Evolutionary conservation across 2,888 invertebrate genomes (phyloP), one percentile per base, ranked within the genome.

Genomic region (Ganaspis brasiliensis): DNA sequence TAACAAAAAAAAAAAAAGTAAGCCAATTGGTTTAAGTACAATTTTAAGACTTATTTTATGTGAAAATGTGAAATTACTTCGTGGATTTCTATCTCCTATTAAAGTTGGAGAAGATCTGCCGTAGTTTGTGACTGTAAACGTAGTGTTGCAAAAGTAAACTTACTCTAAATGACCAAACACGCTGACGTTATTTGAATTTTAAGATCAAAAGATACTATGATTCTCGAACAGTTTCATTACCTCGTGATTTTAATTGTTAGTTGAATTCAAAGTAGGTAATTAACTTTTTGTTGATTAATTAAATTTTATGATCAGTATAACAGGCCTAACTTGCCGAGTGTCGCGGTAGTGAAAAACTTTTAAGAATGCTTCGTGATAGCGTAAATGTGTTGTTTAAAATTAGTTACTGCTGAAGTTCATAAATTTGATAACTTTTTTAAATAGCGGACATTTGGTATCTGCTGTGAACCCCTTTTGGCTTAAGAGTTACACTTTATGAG

Each of bases 1-100:
- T 57, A 57, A 56, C n/a, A n/a, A n/a, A n/a, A n/a, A n/a, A n/a
- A n/a, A n/a, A 14, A 45, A 57, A 57, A 31, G 57, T 57, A 57
- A 57, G 24, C 4, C 19, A 55, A 55, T 55, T 55, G 19, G 52
- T 55, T 55, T 70, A 70, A 70, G 26, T 49, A 70, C n/a, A 49
- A 24, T 45, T 49, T 24, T 40, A 70, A 26, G 26, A 70, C 40
- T 49, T 49, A 70, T 70, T 45, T 26, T 26, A 57, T 57, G 57
- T 57, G 24, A 26, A 57, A 16, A 57, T 57, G 57, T 57, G 24
- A 26, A 57, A 16, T 57, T 57, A n/a, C n/a, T n/a, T 14, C 14
- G n/a, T 26, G 57, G 57, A 26, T 57, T 57, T 57, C 26, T 26
- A 57, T 12, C 12, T 26, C 6, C n/a, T 21, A 57, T 31, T 57